Evolutionary conservation across 2,888 invertebrate genomes (phyloP).

Genomic region (Stomorhina lunata): DNA sequence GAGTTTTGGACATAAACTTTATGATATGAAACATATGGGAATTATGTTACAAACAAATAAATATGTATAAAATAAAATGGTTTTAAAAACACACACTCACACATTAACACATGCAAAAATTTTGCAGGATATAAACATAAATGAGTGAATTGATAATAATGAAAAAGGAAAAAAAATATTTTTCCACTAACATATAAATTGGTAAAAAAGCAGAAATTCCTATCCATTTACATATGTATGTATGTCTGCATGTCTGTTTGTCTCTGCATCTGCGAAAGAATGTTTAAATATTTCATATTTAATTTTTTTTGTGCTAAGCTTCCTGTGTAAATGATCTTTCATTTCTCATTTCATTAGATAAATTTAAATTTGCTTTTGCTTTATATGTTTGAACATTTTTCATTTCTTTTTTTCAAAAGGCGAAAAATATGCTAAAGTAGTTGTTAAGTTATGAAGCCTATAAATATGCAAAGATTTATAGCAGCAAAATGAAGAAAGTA

Average conservation of each 20-base stretch:
- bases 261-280: no score
- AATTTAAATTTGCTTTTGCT: background rate
- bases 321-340: no score
- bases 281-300: no score
- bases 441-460: slow-evolving; percentile 10
- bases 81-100: background rate
- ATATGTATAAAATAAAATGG: background rate
- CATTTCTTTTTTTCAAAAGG: background rate
- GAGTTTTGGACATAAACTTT: slow-evolving; percentile 36
- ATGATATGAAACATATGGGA: slow-evolving; percentile 47
- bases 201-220: no score
- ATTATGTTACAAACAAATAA: background rate
- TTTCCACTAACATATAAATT: no score
- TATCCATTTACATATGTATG: no score
- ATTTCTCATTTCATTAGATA: background rate
- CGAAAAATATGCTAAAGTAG: background rate
- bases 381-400: background rate
- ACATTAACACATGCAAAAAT: background rate
- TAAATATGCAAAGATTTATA: slow-evolving; percentile 35
- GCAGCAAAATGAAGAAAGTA: background rate
- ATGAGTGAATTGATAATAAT: no score
- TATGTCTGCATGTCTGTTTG: no score
- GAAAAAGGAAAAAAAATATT: no score
- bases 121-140: no score
- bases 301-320: no score